These are phyloP conservation scores for Orchesella flavescens DNA, from an alignment of 2,888 invertebrate genomes.

Conservation along the genomic window DNA sequence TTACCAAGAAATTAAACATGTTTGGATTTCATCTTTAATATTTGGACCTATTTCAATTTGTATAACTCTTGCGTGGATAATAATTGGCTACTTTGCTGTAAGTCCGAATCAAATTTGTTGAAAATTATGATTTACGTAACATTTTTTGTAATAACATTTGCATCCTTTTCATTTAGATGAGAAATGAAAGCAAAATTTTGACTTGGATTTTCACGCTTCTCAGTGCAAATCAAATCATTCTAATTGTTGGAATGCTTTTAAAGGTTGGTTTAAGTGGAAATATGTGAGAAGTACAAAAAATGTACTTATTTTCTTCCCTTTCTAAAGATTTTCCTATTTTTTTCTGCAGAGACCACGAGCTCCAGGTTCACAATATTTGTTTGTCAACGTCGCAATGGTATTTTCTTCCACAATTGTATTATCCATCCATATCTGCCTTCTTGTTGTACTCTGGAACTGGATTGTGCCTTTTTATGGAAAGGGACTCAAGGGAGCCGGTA, in stretches of 20 bases:
- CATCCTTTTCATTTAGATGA: slow-evolving; percentile 46
- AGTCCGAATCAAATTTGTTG: not conserved
- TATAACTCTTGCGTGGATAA: slow-evolving; percentile 52
- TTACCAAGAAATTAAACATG: slow-evolving; percentile 43
- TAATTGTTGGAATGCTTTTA: slow-evolving; percentile 60
- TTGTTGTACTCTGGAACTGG: slow-evolving; percentile 63
- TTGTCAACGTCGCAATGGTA: slow-evolving; percentile 60
- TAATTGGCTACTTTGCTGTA: slow-evolving; percentile 66
- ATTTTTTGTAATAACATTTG: too few species aligned
- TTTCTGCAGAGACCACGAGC: slow-evolving; percentile 57
- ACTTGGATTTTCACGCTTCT: slow-evolving; percentile 63
- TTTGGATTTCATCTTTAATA: slow-evolving; percentile 64
- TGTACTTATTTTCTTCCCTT: not conserved
- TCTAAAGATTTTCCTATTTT: not conserved
- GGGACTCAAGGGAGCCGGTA: slow-evolving; percentile 51
- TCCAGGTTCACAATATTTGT: slow-evolving; percentile 47
- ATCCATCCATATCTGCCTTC: slow-evolving; percentile 61
- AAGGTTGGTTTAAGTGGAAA: slow-evolving; percentile 48
- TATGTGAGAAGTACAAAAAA: not conserved
- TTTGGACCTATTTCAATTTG: slow-evolving; percentile 61
- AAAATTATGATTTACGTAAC: not conserved
- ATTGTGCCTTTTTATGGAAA: slow-evolving; percentile 58
- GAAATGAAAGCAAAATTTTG: slow-evolving; percentile 61
- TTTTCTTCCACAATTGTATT: slow-evolving; percentile 50
- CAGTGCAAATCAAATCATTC: slow-evolving; percentile 62